Evolutionary conservation across 1,140 invertebrate species (phyloP), one percentile per base, ranked within the genome.

Genomic region (Dreissena rostriformis): DNA sequence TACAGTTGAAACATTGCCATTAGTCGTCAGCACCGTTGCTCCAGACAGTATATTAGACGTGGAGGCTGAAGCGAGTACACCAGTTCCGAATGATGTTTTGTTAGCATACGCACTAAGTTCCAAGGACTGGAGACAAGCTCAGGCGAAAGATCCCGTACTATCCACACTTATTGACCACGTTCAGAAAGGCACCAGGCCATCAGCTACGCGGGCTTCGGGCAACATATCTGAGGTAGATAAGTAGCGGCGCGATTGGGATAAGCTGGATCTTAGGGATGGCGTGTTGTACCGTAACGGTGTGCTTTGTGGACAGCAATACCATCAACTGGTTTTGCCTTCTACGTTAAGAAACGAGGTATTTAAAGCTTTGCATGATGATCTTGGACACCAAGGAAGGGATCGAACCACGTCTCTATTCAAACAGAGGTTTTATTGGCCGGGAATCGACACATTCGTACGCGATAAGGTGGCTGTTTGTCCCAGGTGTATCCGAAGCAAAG

Each of bases 391-490:
- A n/a, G 74, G 75, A 8, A 26, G 66, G 10, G 85, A 86, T n/a
- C 17, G 74, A 19, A 84, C 82, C 5, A 19, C 71, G 22, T 51
- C 55, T 8, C 49, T 80, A 12, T 28, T 73, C 26, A 76, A 68
- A 63, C 66, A 63, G 65, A 57, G 74, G n/a, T 84, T 78, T 22
- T 84, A 71, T 22, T 84, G 82, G 82, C 52, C 74, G 14, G n/a
- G 29, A 22, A 84, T 84, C 67, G 76, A 67, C 10, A 26, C 11
- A 15, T 79, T 78, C 61, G 70, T 84, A 10, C 17, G 39, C 15
- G 65, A 29, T 15, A 28, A 61, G 17, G 39, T 51, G 8, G 52
- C 17, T 11, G 10, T 1, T 19, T 77, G 66, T 19, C 19, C 29
- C 5, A 70, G 51, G 26, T 63, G 66, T 14, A 57, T 29, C 10